These are phyloP conservation scores for Encarsia formosa DNA, from an alignment of 2,888 invertebrate species.

Conservation along the genomic window DNA sequence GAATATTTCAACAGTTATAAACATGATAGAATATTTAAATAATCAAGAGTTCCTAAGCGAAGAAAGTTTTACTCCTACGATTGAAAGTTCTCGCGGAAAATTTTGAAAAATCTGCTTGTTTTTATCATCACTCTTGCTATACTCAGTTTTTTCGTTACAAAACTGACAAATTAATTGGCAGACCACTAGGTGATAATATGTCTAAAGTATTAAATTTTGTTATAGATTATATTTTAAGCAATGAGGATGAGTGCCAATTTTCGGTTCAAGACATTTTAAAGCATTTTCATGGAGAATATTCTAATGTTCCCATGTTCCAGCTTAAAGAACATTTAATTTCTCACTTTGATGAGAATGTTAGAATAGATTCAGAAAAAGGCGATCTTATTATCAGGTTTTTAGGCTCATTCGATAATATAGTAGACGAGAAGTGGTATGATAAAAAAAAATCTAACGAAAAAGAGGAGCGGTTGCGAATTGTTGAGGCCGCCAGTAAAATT, in stretches of 20 bases:
- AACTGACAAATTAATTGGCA: background rate
- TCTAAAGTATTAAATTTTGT: background rate
- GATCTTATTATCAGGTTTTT: background rate
- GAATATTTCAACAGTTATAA: too few species aligned
- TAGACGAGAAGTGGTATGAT: background rate
- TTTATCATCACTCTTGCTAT: background rate
- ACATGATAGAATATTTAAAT: too few species aligned
- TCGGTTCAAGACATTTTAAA: background rate
- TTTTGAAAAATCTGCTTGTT: too few species aligned
- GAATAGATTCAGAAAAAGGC: background rate
- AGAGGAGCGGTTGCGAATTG: background rate
- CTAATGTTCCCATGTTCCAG: background rate
- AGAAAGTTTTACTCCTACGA: too few species aligned
- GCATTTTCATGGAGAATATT: background rate
- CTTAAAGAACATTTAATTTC: background rate
- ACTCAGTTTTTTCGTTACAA: background rate
- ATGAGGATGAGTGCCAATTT: background rate
- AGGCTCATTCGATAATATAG: background rate
- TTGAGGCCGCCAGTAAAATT: conserved; percentile 6
- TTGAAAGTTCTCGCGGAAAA: too few species aligned
- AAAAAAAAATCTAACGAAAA: too few species aligned
- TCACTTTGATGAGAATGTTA: background rate
- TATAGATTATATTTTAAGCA: background rate
- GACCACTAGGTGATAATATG: background rate
- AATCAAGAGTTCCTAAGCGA: too few species aligned